A percentile compares a stretch with the other conserved stretches of the same genome.
Conservation (phyloP, 2,113 vertebrate species). For the Sphyrna mokarran region DNA sequence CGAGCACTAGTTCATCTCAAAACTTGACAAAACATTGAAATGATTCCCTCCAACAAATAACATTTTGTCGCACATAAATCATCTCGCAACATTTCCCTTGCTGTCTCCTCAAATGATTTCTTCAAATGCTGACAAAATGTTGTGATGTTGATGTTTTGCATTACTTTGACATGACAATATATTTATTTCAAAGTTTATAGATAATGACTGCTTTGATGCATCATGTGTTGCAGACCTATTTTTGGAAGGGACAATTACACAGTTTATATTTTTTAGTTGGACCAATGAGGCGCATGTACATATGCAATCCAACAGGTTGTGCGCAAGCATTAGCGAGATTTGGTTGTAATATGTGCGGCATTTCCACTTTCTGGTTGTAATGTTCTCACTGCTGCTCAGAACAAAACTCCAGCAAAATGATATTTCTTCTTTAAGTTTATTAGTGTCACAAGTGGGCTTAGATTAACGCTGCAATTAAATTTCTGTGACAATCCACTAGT, state of each 20-base stretch:
- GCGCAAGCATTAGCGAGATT: background rate
- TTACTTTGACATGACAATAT: background rate
- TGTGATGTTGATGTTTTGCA: background rate
- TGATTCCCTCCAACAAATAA: slow-evolving; percentile 1
- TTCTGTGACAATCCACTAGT: no score
- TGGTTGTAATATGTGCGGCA: background rate
- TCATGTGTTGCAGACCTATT: background rate
- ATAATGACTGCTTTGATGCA: background rate
- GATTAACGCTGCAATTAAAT: no score
- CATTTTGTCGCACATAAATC: slow-evolving; percentile 28
- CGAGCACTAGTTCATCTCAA: background rate
- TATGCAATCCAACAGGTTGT: background rate
- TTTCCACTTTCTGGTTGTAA: background rate
- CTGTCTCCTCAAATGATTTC: background rate
- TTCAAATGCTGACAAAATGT: slow-evolving; percentile 14
- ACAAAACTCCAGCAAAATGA: background rate
- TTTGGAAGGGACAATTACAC: background rate
- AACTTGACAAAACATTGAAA: slow-evolving; percentile 5
- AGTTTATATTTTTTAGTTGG: background rate
- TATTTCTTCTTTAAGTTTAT: background rate
- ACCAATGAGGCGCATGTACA: background rate
- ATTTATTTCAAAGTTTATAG: background rate
- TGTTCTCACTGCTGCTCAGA: background rate
- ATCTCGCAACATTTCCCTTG: background rate
- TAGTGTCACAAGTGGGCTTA: no score